These are phyloP conservation scores for Rhinichthys klamathensis DNA, from an alignment of 2,113 vertebrate species.

Conservation along the genomic window DNA sequence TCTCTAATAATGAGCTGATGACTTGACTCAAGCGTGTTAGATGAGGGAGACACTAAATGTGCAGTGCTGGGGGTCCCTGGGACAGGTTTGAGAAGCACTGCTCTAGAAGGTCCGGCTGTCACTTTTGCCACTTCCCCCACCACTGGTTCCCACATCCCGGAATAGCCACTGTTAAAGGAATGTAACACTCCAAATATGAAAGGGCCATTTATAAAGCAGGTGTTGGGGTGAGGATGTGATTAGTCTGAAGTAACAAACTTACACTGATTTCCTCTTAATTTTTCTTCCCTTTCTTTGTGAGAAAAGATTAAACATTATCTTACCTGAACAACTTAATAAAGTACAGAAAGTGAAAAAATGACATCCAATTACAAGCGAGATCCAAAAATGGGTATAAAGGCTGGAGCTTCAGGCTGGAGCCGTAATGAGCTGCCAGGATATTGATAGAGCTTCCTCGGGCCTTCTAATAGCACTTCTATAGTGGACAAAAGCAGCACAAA, in stretches of 20 bases:
- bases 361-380: too few relatives aligned
- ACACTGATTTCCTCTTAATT: not conserved
- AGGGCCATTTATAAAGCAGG: conserved; percentile 2
- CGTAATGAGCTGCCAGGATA: not conserved
- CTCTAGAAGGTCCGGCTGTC: not conserved
- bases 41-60: too few relatives aligned
- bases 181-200: not conserved
- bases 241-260: not conserved
- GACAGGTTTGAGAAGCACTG: not conserved
- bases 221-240: conserved; percentile 8
- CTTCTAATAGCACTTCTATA: not conserved
- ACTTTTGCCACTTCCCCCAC: conserved; percentile 14
- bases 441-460: conserved; percentile 2
- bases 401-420: too few relatives aligned
- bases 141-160: not conserved
- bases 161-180: conserved; percentile 49
- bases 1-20: too few relatives aligned
- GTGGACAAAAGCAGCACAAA: not conserved
- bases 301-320: not conserved
- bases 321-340: too few relatives aligned
- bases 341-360: too few relatives aligned
- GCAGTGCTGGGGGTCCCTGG: too few relatives aligned
- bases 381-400: too few relatives aligned
- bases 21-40: too few relatives aligned
- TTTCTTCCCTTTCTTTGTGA: not conserved